Evolutionary conservation across 2,113 vertebrate species (phyloP).

Genomic region (Saguinus imperator): DNA sequence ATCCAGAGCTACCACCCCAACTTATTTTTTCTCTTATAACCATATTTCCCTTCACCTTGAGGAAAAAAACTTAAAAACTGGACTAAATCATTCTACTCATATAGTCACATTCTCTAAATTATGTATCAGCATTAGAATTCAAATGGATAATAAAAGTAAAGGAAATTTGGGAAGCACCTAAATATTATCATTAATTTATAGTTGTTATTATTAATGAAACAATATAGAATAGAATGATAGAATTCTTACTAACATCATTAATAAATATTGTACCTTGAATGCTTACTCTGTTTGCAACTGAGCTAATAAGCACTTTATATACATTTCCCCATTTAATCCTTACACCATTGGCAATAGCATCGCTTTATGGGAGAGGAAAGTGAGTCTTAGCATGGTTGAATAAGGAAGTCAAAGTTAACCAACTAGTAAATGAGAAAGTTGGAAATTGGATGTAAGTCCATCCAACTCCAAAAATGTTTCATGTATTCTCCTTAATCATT

Average conservation of each 20-base stretch:
- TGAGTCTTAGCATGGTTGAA: background rate
- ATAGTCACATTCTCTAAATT: background rate
- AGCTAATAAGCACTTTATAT: background rate
- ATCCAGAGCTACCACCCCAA: background rate
- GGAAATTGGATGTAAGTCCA: background rate
- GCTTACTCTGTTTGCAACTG: background rate
- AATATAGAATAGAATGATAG: background rate
- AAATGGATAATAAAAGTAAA: background rate
- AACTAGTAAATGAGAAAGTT: background rate
- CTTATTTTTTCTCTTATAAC: background rate
- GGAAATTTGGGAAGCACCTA: background rate
- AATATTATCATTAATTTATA: background rate
- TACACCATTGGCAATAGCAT: background rate
- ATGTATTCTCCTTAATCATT: background rate
- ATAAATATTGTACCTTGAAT: background rate
- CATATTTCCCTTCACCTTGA: background rate
- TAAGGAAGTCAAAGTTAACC: background rate
- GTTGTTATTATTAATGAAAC: background rate
- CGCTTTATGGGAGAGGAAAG: background rate
- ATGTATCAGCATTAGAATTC: background rate
- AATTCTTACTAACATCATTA: background rate
- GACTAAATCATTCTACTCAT: background rate
- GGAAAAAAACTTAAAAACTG: background rate
- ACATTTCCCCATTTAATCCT: background rate
- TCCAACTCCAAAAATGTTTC: background rate